These are phyloP conservation scores for Euwallacea fornicatus DNA, from an alignment of 1,140 invertebrate species.

Conservation along the genomic window DNA sequence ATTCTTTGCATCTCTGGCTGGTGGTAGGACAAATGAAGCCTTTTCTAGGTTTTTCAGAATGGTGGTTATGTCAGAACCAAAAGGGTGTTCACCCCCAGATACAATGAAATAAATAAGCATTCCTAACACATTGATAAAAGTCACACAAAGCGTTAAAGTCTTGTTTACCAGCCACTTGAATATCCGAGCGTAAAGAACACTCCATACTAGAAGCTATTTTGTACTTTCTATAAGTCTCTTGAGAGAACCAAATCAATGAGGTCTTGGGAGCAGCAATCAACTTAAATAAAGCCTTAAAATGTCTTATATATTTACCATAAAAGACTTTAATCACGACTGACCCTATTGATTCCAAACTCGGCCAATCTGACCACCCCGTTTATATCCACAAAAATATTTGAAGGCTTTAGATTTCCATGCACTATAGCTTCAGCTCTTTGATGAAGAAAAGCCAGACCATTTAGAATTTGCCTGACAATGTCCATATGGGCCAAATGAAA, in stretches of 20 bases:
- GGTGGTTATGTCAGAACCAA: conserved; percentile 44
- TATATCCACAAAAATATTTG: conserved; percentile 52
- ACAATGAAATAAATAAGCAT: conserved; percentile 52
- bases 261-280: conserved; percentile 45
- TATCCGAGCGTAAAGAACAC: conserved; percentile 49
- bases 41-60: conserved; percentile 50
- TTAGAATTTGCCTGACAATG: conserved; percentile 47
- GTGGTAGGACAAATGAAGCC: conserved; percentile 35
- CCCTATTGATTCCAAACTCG: conserved; percentile 53
- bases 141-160: too few relatives aligned
- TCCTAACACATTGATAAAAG: conserved; percentile 35
- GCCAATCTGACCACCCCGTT: conserved; percentile 50
- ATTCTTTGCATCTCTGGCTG: conserved; percentile 30
- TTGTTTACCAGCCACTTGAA: conserved; percentile 48
- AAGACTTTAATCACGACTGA: conserved; percentile 24
- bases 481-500: conserved; percentile 38
- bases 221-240: conserved; percentile 48
- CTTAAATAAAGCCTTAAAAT: conserved; percentile 46
- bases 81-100: conserved; percentile 51
- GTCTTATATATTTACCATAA: background rate
- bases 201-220: conserved; percentile 41
- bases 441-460: conserved; percentile 51
- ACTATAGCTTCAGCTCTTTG: conserved; percentile 47
- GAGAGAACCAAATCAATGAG: conserved; percentile 52
- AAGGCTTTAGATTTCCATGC: conserved; percentile 55